These are phyloP conservation scores for Sarotherodon lohbergeri DNA, from an alignment of 2,113 vertebrate species.

Conservation along the genomic window DNA sequence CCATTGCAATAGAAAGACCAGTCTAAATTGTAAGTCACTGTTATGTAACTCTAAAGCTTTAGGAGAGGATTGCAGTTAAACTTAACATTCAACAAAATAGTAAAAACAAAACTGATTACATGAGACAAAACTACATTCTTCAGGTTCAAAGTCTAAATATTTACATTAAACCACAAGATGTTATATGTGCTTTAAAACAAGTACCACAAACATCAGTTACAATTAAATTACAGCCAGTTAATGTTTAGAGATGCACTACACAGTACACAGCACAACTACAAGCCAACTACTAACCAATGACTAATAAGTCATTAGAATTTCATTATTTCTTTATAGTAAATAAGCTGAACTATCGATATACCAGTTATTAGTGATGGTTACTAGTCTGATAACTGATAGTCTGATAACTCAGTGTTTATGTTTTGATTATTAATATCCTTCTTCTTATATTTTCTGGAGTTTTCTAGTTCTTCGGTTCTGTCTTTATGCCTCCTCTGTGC, in stretches of 20 bases:
- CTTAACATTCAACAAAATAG: neutral
- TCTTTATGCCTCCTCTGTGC: neutral
- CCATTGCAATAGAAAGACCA: neutral
- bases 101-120: neutral
- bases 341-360: neutral
- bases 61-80: neutral
- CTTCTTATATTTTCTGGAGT: neutral
- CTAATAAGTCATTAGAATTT: neutral
- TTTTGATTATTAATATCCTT: neutral
- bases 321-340: neutral
- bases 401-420: neutral
- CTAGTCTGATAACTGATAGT: neutral
- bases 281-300: neutral
- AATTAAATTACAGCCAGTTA: neutral
- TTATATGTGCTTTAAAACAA: neutral
- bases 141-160: neutral
- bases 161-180: neutral
- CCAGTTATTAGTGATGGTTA: neutral
- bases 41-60: neutral
- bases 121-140: neutral
- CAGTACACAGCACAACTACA: neutral
- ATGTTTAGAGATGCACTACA: neutral
- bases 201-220: neutral
- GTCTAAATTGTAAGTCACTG: neutral
- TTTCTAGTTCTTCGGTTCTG: neutral